phyloP scores from a whole-genome alignment of 2,113 vertebrate species.

The Dipodomys spectabilis region DNA sequence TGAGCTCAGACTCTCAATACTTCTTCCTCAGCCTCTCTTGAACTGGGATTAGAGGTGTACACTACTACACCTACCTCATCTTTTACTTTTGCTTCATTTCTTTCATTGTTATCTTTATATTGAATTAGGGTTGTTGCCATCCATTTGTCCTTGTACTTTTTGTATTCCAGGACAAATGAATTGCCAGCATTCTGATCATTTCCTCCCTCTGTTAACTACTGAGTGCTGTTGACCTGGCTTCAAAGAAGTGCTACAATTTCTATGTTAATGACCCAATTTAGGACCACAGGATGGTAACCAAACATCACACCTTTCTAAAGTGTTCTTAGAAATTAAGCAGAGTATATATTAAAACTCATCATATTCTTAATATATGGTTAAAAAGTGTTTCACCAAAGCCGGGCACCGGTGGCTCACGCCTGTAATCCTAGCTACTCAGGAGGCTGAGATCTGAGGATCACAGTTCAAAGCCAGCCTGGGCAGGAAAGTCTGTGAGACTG shows the following conservation, averaged over 20 bases:
- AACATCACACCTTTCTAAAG: background rate
- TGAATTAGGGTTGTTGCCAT: background rate
- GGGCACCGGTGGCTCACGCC: no score
- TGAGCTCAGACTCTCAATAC: no score
- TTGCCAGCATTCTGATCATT: background rate
- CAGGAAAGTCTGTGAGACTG: no score
- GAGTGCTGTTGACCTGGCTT: background rate
- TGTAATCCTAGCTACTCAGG: no score
- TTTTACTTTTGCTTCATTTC: conserved; percentile 1
- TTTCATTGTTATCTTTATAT: background rate
- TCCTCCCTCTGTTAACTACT: background rate
- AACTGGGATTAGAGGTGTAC: no score
- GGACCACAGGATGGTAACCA: background rate
- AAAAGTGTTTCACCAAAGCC: background rate
- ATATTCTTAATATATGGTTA: background rate
- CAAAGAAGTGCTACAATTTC: background rate
- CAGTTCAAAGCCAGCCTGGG: no score
- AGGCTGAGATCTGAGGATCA: no score
- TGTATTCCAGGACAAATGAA: background rate
- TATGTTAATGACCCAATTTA: background rate
- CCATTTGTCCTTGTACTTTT: background rate
- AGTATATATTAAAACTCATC: conserved; percentile 21
- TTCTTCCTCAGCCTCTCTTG: no score
- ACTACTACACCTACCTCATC: background rate
- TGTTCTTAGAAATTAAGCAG: conserved; percentile 32